Conservation (phyloP, 2,113 vertebrate genomes). For the Embiotoca jacksoni region DNA sequence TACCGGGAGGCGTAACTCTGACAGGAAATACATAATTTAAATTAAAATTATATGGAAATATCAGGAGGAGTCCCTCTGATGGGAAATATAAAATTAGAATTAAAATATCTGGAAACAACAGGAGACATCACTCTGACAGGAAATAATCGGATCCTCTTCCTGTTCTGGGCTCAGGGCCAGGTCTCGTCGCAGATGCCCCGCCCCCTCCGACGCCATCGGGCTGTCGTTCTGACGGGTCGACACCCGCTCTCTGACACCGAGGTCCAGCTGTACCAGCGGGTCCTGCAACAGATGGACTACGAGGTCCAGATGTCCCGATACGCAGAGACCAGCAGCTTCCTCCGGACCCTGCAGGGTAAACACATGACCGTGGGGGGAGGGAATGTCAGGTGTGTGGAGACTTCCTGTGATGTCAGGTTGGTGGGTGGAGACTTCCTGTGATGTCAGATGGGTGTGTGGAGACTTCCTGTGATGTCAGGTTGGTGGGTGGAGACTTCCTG, state of each 20-base stretch:
- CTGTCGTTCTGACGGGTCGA: slow-evolving; percentile 83
- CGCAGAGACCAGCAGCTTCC: slow-evolving; percentile 65
- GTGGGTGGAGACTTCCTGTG: slow-evolving; percentile 56
- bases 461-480: no score
- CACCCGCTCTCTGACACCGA: slow-evolving; percentile 73
- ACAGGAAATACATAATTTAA: no score
- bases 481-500: no score
- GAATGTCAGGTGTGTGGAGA: neutral
- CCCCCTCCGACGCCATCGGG: slow-evolving; percentile 42
- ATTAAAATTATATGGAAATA: no score
- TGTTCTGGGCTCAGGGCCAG: slow-evolving; percentile 67
- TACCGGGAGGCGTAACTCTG: no score
- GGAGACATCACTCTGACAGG: no score
- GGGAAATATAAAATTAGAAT: no score
- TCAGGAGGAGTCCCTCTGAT: no score
- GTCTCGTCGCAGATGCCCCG: slow-evolving; percentile 33
- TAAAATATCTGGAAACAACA: no score
- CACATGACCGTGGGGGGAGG: no score
- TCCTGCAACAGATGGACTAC: slow-evolving; percentile 86
- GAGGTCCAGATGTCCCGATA: slow-evolving; percentile 82
- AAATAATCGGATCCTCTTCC: neutral
- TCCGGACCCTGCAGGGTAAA: neutral
- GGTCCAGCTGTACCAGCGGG: slow-evolving; percentile 83
- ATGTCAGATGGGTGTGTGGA: no score
- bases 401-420: slow-evolving; percentile 10